phyloP scores from a whole-genome alignment of 2,888 invertebrate species.

The Tipula helvola region DNA sequence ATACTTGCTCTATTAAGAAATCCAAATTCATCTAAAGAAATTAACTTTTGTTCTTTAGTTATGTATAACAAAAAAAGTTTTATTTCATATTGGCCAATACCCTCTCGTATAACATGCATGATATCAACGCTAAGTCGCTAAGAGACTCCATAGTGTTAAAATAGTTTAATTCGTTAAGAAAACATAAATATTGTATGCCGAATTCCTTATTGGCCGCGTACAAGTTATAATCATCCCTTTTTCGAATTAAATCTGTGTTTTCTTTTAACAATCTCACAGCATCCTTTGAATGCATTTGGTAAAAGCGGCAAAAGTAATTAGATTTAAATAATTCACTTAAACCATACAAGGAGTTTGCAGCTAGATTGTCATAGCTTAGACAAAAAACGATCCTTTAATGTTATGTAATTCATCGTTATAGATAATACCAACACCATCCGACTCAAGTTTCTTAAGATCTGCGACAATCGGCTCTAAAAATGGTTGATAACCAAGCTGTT shows the following conservation, averaged over 20 bases:
- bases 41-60: not conserved
- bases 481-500: not conserved
- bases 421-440: slow-evolving; percentile 12
- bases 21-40: not conserved
- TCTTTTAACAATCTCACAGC: not conserved
- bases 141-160: not conserved
- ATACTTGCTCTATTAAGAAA: not conserved
- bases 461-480: slow-evolving; percentile 15
- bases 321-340: not conserved
- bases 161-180: not conserved
- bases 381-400: not conserved
- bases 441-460: slow-evolving; percentile 17
- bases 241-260: not conserved
- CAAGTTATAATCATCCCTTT: not conserved
- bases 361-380: not conserved
- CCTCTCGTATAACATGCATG: not conserved
- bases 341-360: not conserved
- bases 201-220: not conserved
- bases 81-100: not conserved
- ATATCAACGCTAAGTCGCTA: not conserved
- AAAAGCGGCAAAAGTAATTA: too few relatives aligned
- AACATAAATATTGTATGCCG: too few relatives aligned
- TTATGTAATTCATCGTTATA: not conserved
- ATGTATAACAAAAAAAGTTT: not conserved
- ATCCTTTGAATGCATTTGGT: not conserved